Evolutionary conservation across 2,113 vertebrate genomes (phyloP).

Genomic region (Phoxinus phoxinus): DNA sequence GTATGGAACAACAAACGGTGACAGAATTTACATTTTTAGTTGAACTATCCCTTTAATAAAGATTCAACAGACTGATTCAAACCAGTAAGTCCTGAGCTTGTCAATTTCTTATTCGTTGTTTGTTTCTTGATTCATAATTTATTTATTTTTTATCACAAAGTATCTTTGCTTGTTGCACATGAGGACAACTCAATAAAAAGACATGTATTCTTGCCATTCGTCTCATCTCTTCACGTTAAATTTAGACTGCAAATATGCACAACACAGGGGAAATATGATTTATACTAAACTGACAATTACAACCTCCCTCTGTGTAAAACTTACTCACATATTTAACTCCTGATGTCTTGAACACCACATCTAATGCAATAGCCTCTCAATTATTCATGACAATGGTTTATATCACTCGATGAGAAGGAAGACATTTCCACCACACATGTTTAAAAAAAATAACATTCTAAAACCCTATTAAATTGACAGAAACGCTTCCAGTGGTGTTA

Average conservation of each 20-base stretch:
- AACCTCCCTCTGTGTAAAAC: background rate
- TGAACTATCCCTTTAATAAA: too few species aligned
- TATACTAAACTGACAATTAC: constrained; percentile 17
- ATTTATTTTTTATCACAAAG: too few species aligned
- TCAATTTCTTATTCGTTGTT: background rate
- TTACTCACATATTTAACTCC: background rate
- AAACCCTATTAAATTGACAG: constrained; percentile 29
- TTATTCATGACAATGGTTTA: constrained; percentile 54
- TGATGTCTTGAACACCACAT: constrained; percentile 49
- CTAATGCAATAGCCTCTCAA: constrained; percentile 46
- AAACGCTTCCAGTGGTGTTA: constrained; percentile 47
- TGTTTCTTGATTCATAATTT: too few species aligned
- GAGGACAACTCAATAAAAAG: background rate
- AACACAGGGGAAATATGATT: background rate
- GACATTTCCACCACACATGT: constrained; percentile 51
- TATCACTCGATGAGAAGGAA: constrained; percentile 37
- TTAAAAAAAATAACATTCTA: constrained; percentile 38
- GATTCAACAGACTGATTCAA: too few species aligned
- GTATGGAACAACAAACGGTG: too few species aligned
- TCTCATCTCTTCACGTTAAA: background rate
- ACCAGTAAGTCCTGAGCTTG: background rate
- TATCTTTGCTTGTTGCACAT: too few species aligned
- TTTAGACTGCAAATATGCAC: background rate
- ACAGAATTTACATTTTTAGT: too few species aligned
- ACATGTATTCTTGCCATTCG: background rate